Conservation (phyloP, 1,140 invertebrate genomes). For the Caenorhabditis brenneri region DNA sequence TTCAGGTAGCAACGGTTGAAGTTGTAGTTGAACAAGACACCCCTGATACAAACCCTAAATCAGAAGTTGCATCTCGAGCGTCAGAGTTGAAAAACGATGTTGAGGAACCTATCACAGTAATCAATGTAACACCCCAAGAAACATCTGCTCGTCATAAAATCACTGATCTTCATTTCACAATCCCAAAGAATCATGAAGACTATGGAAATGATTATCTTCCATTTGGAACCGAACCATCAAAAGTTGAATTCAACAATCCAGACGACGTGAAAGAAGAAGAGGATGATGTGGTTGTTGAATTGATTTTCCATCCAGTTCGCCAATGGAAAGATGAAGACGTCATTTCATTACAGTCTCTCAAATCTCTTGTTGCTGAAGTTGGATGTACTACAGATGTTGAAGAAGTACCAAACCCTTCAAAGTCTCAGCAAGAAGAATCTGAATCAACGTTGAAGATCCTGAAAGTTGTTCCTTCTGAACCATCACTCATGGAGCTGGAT, state of each 20-base stretch:
- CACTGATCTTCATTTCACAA: neutral
- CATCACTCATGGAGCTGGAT: constrained; percentile 1
- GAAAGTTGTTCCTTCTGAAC: constrained; percentile 6
- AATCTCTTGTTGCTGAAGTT: constrained; percentile 28
- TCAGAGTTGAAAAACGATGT: neutral
- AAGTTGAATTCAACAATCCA: neutral
- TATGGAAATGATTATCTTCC: constrained; percentile 7
- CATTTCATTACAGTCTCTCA: neutral
- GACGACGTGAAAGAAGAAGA: neutral
- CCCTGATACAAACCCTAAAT: neutral
- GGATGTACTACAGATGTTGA: constrained; percentile 22
- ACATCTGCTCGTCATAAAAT: neutral
- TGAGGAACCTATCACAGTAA: neutral
- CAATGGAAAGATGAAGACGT: constrained; percentile 38
- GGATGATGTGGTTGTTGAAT: neutral
- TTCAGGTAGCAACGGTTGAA: neutral
- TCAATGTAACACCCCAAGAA: neutral
- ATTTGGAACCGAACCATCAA: neutral
- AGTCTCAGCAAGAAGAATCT: neutral
- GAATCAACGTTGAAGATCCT: constrained; percentile 3
- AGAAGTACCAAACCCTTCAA: neutral
- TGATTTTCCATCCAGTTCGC: neutral
- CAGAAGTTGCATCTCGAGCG: too few species aligned
- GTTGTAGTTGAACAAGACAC: neutral
- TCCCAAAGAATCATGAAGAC: neutral